Evolutionary conservation across 2,888 invertebrate genomes (phyloP).

Genomic region (Leptinotarsa peninsularis): DNA sequence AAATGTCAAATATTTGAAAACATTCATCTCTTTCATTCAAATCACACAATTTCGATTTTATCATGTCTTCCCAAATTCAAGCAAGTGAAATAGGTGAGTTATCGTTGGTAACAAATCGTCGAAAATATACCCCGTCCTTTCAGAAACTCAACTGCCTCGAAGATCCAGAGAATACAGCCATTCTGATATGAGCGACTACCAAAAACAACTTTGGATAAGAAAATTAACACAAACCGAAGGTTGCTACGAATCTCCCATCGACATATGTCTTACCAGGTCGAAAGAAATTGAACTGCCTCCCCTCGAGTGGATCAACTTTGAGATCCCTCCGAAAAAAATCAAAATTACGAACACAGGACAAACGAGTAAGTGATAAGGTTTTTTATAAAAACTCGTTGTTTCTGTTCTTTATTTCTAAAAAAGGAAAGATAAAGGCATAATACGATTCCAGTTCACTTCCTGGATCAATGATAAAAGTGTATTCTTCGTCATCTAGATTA

Average conservation of each 20-base stretch:
- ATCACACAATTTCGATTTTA: conserved; percentile 9
- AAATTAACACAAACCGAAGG: conserved; percentile 58
- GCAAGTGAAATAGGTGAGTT: conserved; percentile 1
- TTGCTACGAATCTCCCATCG: conserved; percentile 65
- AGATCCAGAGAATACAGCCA: neutral
- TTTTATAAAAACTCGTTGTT: too few species aligned
- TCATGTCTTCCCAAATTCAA: conserved; percentile 5
- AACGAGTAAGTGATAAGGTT: conserved; percentile 67
- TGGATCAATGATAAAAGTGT: too few species aligned
- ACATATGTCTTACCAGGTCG: conserved; percentile 64
- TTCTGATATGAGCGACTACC: neutral
- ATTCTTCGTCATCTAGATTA: too few species aligned
- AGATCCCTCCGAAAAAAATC: conserved; percentile 72
- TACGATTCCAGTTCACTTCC: too few species aligned
- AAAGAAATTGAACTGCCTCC: conserved; percentile 65
- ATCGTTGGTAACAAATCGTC: neutral
- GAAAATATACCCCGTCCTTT: neutral
- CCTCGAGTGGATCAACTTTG: conserved; percentile 72
- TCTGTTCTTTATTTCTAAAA: too few species aligned
- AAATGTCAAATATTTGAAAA: conserved; percentile 15
- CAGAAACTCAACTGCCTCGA: neutral
- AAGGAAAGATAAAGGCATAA: too few species aligned
- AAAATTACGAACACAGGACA: conserved; percentile 77
- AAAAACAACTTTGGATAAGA: conserved; percentile 45
- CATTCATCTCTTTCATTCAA: neutral